phyloP scores from a whole-genome alignment of 1,140 invertebrate species.

The Gonatopus flavifemur region DNA sequence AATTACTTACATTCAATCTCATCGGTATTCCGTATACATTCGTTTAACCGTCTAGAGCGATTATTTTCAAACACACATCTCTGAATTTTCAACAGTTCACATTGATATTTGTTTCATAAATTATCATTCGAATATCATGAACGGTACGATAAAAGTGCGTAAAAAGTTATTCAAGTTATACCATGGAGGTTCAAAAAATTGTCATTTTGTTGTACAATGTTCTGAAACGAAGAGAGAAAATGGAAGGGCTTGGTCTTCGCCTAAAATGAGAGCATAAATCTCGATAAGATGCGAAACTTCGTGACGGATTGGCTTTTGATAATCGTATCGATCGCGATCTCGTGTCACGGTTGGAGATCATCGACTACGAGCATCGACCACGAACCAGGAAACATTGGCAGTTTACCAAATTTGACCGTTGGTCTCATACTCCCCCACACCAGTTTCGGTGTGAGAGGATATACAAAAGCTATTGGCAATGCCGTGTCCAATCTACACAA shows the following conservation, averaged over 20 bases:
- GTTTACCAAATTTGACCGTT: slow-evolving; percentile 54
- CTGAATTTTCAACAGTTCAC: too few species aligned
- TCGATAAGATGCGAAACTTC: slow-evolving; percentile 32
- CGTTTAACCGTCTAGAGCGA: background rate
- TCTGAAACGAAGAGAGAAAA: too few species aligned
- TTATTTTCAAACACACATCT: too few species aligned
- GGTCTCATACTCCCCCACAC: slow-evolving; percentile 69
- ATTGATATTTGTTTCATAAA: too few species aligned
- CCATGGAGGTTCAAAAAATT: too few species aligned
- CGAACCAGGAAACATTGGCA: slow-evolving; percentile 17
- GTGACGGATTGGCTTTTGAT: slow-evolving; percentile 27
- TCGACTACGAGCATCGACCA: slow-evolving; percentile 6
- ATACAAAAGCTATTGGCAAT: slow-evolving; percentile 67
- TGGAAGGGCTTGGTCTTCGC: too few species aligned
- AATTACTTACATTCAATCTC: slow-evolving; percentile 31
- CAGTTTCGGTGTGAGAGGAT: slow-evolving; percentile 67
- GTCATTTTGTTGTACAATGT: too few species aligned
- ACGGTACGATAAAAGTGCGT: too few species aligned
- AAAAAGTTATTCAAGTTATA: too few species aligned
- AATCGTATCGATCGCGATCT: slow-evolving; percentile 29
- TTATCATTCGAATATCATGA: too few species aligned
- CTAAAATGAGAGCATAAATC: too few species aligned
- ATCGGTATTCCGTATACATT: slow-evolving; percentile 16
- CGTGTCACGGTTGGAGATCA: slow-evolving; percentile 15
- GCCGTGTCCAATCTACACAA: slow-evolving; percentile 65